Base-by-base conservation (phyloP, 2,888 invertebrate species). In the Physocephala rufipes region DNA sequence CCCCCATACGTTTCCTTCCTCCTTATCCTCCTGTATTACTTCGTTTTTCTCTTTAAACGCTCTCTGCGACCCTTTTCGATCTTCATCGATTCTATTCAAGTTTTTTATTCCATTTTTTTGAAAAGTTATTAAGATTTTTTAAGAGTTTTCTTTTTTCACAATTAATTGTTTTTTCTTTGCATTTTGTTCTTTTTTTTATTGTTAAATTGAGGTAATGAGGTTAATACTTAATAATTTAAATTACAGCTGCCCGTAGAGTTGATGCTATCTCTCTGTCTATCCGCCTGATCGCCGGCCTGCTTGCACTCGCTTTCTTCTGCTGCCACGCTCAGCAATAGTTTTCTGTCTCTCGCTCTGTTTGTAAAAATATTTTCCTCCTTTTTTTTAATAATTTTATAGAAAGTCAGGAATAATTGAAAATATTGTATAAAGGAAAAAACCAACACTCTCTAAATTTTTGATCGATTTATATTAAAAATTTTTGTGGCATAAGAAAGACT, bases 191-290 rank as follows among this genome's bases (percentile, higher is more conserved):
- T 13, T 45, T 66, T 19, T 58, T 58, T 65, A 65, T 58, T 67
- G 67, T 58, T 68, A 68, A 68, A 68, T 68, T 61, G 67, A 68
- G 67, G 67, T 68, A 68, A 68, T 68, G 67, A 68, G 67, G 67
- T 68, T 68, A 68, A 67, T 67, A 67, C 55, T 67, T 55, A 67
- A 67, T 66, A 66, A 53, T 53, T 66, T 66, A 66, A 66, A 49
- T 49, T 28, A 30, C 30, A n/a, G 62, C 45, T 21, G 15, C 21
- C 19, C n/a, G n/a, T n/a, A n/a, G n/a, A n/a, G 45, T 19, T 62
- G 62, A 24, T 62, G 19, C 13, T 15, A 19, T n/a, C n/a, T n/a
- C n/a, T n/a, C n/a, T n/a, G n/a, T n/a, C n/a, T n/a, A n/a, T n/a
- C n/a, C n/a, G n/a, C n/a, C n/a, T n/a, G n/a, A n/a, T n/a, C n/a